These are phyloP conservation scores for Labeo calbasu DNA, from an alignment of 2,797 vertebrate species.

Conservation along the genomic window DNA sequence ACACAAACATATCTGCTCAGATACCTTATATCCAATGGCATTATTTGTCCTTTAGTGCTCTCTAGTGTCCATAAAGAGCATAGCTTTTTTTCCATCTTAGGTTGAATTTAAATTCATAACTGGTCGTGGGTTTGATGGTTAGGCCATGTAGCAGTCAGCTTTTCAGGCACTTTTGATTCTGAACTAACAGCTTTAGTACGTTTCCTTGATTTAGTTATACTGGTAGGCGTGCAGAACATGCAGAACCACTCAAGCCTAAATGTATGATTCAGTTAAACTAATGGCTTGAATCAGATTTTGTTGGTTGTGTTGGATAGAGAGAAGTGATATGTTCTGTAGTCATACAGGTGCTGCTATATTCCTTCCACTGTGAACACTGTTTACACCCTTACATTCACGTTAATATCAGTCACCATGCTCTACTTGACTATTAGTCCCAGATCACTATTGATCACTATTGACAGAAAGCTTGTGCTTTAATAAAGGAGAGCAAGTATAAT, in stretches of 20 bases:
- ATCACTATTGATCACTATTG: neutral
- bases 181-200: neutral
- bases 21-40: neutral
- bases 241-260: neutral
- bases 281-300: slow-evolving; percentile 45
- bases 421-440: neutral
- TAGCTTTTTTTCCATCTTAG: neutral
- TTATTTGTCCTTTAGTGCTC: slow-evolving; percentile 28
- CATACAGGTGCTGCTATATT: neutral
- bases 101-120: neutral
- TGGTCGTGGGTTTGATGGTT: neutral
- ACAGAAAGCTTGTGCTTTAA: neutral
- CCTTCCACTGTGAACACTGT: neutral
- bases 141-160: neutral
- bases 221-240: neutral
- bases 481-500: too few relatives aligned
- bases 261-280: slow-evolving; percentile 43
- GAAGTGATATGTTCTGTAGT: slow-evolving; percentile 1
- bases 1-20: neutral
- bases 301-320: slow-evolving; percentile 5
- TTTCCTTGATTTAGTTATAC: neutral
- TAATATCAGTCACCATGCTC: neutral
- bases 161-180: neutral
- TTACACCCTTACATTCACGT: neutral
- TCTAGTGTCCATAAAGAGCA: slow-evolving; percentile 43